phyloP scores from a whole-genome alignment of 92 coral and sea anemone species.

The Zoanthus gigantus region DNA sequence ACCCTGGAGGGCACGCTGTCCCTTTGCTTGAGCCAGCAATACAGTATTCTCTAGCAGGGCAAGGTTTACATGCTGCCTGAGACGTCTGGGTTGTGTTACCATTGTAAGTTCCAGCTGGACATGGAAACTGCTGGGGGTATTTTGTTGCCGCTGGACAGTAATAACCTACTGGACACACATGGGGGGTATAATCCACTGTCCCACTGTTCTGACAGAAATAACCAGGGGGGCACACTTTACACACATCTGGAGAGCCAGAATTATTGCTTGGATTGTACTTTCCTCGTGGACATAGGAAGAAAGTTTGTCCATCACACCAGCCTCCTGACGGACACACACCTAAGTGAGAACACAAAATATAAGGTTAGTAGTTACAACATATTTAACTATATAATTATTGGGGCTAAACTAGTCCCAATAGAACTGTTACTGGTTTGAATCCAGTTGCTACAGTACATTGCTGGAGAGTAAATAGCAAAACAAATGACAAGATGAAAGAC shows the following conservation, averaged over 20 bases:
- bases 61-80: slow-evolving; percentile 82
- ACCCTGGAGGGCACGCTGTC: slow-evolving; percentile 86
- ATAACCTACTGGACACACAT: slow-evolving; percentile 86
- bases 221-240: slow-evolving; percentile 87
- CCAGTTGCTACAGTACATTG: too few relatives aligned
- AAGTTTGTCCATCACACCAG: slow-evolving; percentile 95
- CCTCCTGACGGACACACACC: slow-evolving; percentile 93
- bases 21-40: slow-evolving; percentile 81
- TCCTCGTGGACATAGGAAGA: slow-evolving; percentile 91
- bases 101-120: slow-evolving; percentile 97
- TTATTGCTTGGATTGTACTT: slow-evolving; percentile 86
- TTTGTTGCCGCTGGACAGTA: slow-evolving; percentile 96
- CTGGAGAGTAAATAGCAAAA: too few relatives aligned
- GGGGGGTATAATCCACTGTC: slow-evolving; percentile 70
- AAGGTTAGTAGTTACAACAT: too few relatives aligned
- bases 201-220: slow-evolving; percentile 89
- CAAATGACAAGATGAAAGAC: too few relatives aligned
- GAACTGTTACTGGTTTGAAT: background rate
- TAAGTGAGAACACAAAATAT: slow-evolving; percentile 40
- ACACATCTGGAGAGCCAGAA: slow-evolving; percentile 71
- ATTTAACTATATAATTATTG: too few relatives aligned
- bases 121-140: slow-evolving; percentile 89
- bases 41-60: slow-evolving; percentile 89
- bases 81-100: slow-evolving; percentile 76
- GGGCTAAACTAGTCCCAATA: too few relatives aligned